These are phyloP conservation scores for Taenioides sp. DNA, from an alignment of 2,797 vertebrate genomes.

Conservation along the genomic window DNA sequence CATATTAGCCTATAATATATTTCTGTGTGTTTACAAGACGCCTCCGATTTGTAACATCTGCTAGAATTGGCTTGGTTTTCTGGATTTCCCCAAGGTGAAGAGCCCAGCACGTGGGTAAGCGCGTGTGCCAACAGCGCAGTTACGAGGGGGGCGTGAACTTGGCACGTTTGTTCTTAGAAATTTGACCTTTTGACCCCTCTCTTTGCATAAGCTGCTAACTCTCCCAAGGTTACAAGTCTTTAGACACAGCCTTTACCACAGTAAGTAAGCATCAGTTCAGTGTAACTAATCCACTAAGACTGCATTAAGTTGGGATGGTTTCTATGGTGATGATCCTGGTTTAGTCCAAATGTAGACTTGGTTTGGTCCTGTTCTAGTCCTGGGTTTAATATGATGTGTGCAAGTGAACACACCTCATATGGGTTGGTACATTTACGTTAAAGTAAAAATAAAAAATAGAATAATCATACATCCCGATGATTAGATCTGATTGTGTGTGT, in stretches of 20 bases:
- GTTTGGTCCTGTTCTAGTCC: no score
- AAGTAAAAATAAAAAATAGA: background rate
- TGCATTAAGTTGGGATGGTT: slow-evolving; percentile 17
- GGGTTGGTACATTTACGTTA: no score
- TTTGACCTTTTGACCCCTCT: slow-evolving; percentile 53
- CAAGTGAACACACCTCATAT: no score
- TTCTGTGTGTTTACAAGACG: slow-evolving; percentile 76
- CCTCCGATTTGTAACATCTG: slow-evolving; percentile 75
- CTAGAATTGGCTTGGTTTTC: slow-evolving; percentile 64
- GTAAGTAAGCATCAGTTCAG: background rate
- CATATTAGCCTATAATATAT: slow-evolving; percentile 69
- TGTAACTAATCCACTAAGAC: slow-evolving; percentile 1
- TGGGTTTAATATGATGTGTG: no score
- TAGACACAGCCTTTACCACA: background rate
- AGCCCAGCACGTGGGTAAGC: slow-evolving; percentile 53
- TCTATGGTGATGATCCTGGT: no score
- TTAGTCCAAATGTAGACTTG: no score
- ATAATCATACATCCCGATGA: background rate
- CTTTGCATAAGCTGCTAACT: slow-evolving; percentile 1
- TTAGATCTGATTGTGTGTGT: background rate
- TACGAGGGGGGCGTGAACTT: slow-evolving; percentile 58
- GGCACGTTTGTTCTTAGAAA: slow-evolving; percentile 43
- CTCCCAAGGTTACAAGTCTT: background rate
- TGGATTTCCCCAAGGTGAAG: slow-evolving; percentile 64
- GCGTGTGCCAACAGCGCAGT: slow-evolving; percentile 61